A percentile compares a stretch with the other conserved stretches of the same genome.
Conservation (phyloP, 2,888 invertebrate genomes). For the Tiphia femorata region DNA sequence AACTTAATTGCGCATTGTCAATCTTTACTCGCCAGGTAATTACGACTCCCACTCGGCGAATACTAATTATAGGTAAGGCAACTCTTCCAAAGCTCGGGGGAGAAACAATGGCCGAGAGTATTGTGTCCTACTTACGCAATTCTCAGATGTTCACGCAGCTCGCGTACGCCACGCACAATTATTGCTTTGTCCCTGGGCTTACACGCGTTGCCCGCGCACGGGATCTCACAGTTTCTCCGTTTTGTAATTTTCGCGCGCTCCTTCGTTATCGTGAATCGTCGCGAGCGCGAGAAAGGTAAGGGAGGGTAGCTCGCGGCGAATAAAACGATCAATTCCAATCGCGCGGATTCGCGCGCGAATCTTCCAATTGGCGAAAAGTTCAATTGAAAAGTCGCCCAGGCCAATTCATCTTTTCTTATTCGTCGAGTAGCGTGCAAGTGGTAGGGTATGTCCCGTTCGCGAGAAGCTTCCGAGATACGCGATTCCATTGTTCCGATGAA, state of each 20-base stretch:
- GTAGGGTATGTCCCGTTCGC: not conserved
- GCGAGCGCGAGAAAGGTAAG: conserved; percentile 3
- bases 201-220: conserved; percentile 13
- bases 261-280: conserved; percentile 4
- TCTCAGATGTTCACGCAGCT: conserved; percentile 36
- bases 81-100: conserved; percentile 21
- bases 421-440: not conserved
- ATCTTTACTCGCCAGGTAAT: conserved; percentile 30
- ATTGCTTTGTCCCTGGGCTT: conserved; percentile 35
- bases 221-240: conserved; percentile 43
- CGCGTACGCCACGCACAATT: conserved; percentile 31
- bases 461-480: not conserved
- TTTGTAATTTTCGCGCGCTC: conserved; percentile 39
- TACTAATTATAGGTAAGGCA: conserved; percentile 25
- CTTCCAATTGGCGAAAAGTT: not conserved
- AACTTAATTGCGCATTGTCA: conserved; percentile 30
- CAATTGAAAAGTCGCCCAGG: too few relatives aligned
- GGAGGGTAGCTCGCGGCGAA: conserved; percentile 4
- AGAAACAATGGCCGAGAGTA: conserved; percentile 35
- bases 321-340: conserved; percentile 5
- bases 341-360: too few relatives aligned
- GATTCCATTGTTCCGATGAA: not conserved
- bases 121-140: conserved; percentile 42
- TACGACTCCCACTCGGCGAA: conserved; percentile 19
- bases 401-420: too few relatives aligned